phyloP scores from a whole-genome alignment of 1,140 invertebrate genomes.

The Drosophila sp. region DNA sequence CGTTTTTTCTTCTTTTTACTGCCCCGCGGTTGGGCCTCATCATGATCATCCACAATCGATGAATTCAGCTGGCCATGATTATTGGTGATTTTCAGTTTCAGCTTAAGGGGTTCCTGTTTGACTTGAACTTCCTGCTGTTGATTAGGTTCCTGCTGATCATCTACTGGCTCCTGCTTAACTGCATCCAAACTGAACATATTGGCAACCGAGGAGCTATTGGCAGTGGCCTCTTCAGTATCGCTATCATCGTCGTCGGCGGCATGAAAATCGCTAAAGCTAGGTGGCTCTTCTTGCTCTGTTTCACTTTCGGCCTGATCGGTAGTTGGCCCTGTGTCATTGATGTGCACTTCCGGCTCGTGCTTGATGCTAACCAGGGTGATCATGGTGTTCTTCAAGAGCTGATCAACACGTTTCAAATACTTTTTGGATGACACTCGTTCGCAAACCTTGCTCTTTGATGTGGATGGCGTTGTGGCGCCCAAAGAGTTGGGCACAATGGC shows the following conservation, averaged over 20 bases:
- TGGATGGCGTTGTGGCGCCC: conserved; percentile 14
- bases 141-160: conserved; percentile 34
- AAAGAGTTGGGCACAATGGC: conserved; percentile 23
- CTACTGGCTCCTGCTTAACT: conserved; percentile 51
- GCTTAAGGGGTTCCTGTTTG: conserved; percentile 66
- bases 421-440: conserved; percentile 70
- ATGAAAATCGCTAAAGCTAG: conserved; percentile 43
- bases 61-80: conserved; percentile 79
- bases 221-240: conserved; percentile 36
- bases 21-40: conserved; percentile 46
- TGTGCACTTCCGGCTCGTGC: conserved; percentile 76
- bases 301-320: conserved; percentile 31
- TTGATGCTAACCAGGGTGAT: conserved; percentile 78
- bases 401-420: conserved; percentile 76
- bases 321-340: conserved; percentile 50
- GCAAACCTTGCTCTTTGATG: conserved; percentile 24
- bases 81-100: conserved; percentile 78
- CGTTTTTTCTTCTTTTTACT: conserved; percentile 78
- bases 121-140: conserved; percentile 27
- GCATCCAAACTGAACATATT: conserved; percentile 20
- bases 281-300: conserved; percentile 10
- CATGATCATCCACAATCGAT: conserved; percentile 67
- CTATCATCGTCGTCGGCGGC: conserved; percentile 52
- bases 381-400: conserved; percentile 73
- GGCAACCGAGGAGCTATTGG: neutral